Conservation (phyloP, 2,797 vertebrate genomes). For the Anomalospiza imberbis region DNA sequence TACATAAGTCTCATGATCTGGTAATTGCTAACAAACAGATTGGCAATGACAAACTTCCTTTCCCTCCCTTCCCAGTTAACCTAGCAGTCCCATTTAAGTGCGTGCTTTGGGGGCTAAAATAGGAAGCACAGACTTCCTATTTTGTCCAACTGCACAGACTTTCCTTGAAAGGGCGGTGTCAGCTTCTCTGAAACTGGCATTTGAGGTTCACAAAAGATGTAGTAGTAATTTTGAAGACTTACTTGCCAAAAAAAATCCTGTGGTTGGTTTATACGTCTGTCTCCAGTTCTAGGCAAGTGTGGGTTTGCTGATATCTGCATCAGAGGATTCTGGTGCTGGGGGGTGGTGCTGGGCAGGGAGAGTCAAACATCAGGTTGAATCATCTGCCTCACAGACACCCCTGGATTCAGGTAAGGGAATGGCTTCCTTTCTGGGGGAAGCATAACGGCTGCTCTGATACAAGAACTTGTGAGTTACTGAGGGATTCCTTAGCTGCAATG, state of each 20-base stretch:
- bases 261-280: not conserved
- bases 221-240: not conserved
- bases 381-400: not conserved
- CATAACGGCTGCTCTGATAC: not conserved
- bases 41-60: not conserved
- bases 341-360: not conserved
- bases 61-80: not conserved
- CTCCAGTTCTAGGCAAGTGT: not conserved
- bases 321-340: not conserved
- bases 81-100: not conserved
- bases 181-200: not conserved
- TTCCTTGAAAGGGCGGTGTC: not conserved
- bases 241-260: not conserved
- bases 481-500: not conserved
- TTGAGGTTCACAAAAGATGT: not conserved
- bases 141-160: not conserved
- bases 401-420: slow-evolving; percentile 25
- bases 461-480: not conserved
- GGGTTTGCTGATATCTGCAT: not conserved
- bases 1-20: not conserved
- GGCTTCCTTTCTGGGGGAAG: not conserved
- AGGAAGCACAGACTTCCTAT: slow-evolving; percentile 37
- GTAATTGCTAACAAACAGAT: not conserved
- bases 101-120: not conserved
- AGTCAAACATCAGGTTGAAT: not conserved